Evolutionary conservation across 2,888 invertebrate genomes (phyloP).

Genomic region (Eupithecia insigniata): DNA sequence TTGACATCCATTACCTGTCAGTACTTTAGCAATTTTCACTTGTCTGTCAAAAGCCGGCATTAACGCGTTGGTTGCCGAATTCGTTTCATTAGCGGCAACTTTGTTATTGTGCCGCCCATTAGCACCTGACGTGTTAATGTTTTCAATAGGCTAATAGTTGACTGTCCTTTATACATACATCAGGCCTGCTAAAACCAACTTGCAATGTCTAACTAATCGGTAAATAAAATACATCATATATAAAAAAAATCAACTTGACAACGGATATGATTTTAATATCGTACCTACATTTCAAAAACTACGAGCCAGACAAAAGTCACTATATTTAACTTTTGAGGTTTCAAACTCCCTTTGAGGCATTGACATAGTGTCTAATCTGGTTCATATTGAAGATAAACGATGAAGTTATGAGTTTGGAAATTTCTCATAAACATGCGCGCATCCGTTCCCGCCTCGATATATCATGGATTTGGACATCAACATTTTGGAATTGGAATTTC

Average conservation of each 20-base stretch:
- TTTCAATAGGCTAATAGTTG: background rate
- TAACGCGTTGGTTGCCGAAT: constrained; percentile 56
- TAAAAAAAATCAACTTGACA: background rate
- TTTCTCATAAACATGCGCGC: constrained; percentile 78
- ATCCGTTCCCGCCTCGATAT: constrained; percentile 64
- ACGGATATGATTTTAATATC: no score
- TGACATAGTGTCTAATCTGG: constrained; percentile 17
- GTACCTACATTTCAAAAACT: background rate
- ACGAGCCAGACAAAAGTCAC: background rate
- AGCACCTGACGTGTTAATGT: constrained; percentile 50
- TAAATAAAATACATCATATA: background rate
- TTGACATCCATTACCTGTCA: constrained; percentile 22
- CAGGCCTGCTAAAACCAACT: background rate
- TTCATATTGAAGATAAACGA: constrained; percentile 67
- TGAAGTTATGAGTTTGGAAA: constrained; percentile 77
- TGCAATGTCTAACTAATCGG: background rate
- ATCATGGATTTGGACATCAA: constrained; percentile 78
- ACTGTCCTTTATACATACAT: background rate
- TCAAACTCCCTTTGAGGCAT: background rate
- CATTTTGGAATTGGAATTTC: constrained; percentile 76
- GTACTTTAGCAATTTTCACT: constrained; percentile 64
- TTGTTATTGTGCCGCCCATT: constrained; percentile 60
- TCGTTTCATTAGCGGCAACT: constrained; percentile 68
- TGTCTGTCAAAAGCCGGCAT: constrained; percentile 63
- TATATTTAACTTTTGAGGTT: background rate